A percentile compares a stretch with the other conserved stretches of the same genome.
Conservation (phyloP, 2,113 vertebrate genomes). For the Tapirus terrestris region DNA sequence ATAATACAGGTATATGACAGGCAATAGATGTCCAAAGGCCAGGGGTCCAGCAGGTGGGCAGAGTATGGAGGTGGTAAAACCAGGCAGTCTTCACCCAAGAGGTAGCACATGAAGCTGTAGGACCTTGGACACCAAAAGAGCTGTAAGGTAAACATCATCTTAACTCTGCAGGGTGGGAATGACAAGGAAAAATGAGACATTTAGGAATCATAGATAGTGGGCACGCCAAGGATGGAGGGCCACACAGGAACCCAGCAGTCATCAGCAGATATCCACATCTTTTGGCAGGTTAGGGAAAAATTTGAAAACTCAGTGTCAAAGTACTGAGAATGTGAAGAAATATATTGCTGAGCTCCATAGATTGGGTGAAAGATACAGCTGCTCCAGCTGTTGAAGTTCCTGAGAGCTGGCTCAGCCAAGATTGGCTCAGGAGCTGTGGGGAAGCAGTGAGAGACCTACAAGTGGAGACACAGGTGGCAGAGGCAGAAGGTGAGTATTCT, state of each 20-base stretch:
- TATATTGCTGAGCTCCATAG: neutral
- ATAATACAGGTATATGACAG: neutral
- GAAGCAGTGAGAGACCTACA: neutral
- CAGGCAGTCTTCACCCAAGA: neutral
- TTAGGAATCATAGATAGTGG: neutral
- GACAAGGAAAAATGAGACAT: neutral
- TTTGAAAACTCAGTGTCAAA: neutral
- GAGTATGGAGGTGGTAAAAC: neutral
- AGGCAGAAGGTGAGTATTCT: neutral
- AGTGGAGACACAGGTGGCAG: neutral
- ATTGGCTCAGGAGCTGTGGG: neutral
- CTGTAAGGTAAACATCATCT: neutral
- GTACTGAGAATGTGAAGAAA: neutral
- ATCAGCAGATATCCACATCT: neutral
- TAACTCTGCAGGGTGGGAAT: fast-evolving
- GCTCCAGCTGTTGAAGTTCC: neutral
- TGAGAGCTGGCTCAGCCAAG: neutral
- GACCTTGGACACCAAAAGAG: neutral
- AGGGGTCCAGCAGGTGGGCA: too few relatives aligned
- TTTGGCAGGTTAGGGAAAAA: neutral
- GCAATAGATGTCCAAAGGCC: neutral
- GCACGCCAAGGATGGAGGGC: neutral
- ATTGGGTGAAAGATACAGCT: neutral
- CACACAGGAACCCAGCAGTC: neutral
- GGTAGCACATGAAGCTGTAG: neutral